phyloP scores from a whole-genome alignment of 2,113 vertebrate species.

The Coptodon rendalli region DNA sequence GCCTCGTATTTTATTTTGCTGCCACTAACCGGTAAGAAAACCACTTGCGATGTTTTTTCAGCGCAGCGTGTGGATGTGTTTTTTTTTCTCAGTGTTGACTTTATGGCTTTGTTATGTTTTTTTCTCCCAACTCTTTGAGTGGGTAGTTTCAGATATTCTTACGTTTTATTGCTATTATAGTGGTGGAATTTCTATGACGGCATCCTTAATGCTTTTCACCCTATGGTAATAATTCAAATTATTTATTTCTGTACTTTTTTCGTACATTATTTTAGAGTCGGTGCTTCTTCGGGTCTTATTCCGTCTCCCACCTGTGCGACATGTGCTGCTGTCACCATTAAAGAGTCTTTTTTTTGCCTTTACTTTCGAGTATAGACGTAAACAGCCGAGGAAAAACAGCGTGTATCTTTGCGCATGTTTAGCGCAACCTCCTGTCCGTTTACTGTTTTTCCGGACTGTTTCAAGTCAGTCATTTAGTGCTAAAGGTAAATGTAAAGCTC shows the following conservation, averaged over 20 bases:
- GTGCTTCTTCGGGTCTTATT: not conserved
- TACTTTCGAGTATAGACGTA: not conserved
- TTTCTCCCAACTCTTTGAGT: not conserved
- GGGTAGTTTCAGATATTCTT: not conserved
- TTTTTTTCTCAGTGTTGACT: not conserved
- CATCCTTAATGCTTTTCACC: not conserved
- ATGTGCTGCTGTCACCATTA: not conserved
- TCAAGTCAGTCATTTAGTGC: not conserved
- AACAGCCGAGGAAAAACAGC: not conserved
- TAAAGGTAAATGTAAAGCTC: not conserved
- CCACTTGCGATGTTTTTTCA: not conserved
- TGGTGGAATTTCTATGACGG: not conserved
- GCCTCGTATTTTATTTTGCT: constrained; percentile 25
- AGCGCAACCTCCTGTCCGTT: not conserved
- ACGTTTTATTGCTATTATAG: not conserved
- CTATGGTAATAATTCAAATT: not conserved
- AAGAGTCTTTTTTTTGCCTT: not conserved
- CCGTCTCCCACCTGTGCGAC: not conserved
- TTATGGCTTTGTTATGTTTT: not conserved
- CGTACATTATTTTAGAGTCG: not conserved
- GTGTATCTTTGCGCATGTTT: not conserved
- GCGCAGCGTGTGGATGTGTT: not conserved
- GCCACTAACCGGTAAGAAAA: constrained; percentile 47
- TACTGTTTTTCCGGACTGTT: not conserved
- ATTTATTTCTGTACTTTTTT: not conserved